Base-by-base conservation (phyloP, 2,113 vertebrate species). In the Isurus oxyrinchus region DNA sequence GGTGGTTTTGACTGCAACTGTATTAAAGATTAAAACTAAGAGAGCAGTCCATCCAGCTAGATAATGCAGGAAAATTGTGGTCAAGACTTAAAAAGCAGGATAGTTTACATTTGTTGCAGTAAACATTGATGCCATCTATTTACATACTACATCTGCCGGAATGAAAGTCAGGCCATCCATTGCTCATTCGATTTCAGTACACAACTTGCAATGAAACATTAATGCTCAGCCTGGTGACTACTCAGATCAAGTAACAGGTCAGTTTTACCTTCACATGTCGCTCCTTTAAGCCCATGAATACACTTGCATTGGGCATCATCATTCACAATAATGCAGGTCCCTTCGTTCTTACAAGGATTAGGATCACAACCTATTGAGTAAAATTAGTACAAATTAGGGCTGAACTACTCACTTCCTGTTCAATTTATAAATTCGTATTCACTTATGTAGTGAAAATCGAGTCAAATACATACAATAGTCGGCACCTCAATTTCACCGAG, bases 231-330 rank as follows among this genome's bases (percentile, higher is more conserved):
- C 72, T 1, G 27, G 72, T 35, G 11, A 11, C 31, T 76, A 35
- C 72, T 11, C n/a, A 44, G 16, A 66, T 59, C 19, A 35, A 57
- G 0, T 11, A 55, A 31, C 10, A 31, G 27, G 7, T 4, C 6
- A 49, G 40, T 31, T 90, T 95, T 95, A 95, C 94, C 94, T 95
- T 95, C 94, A 95, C 94, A 95, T 19, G 21, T 95, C 44, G 31
- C 44, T 31, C 94, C 94, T 95, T 49, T 49, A 49, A 95, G 44
- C 40, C 94, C 94, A 95, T 95, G 94, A 55, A 55, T 25, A 72
- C 94, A 95, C 8, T 23, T 53, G 94, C 94, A 95, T 35, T 95
- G 94, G 16, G 13, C 27, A 31, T 31, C 40, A 49, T 10, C 94
- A 95, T 95, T 27, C 1, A 95, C 94, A 49, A 95, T 11, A 16